Evolutionary conservation across 2,888 invertebrate genomes (phyloP), one percentile per base, ranked within the genome.

Genomic region (Heteromyza rotundicornis): DNA sequence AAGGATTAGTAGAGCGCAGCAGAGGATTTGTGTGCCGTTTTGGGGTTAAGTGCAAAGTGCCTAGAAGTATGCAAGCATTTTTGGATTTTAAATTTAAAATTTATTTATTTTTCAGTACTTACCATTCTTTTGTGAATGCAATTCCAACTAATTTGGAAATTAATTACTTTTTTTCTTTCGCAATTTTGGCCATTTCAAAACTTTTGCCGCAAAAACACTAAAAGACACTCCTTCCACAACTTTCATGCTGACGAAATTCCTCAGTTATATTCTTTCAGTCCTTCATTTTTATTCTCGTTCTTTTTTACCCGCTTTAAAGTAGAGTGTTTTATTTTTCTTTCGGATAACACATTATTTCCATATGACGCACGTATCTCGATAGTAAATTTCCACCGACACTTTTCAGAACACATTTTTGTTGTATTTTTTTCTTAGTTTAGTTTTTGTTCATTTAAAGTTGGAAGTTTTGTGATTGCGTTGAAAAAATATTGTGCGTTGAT

Each of bases 11-110:
- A 19, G 19, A 10, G 16, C 47, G n/a, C n/a, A n/a, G n/a, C n/a
- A n/a, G n/a, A n/a, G 47, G 17, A 47, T 47, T 47, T 47, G 20
- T 47, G 5, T 19, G 47, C 47, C 19, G 7, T n/a, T 56, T 70
- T 75, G 70, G 66, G 76, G 75, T 74, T 74, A 74, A 74, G 73
- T 70, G 74, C 69, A 55, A 27, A 27, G 27, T 27, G 27, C 27
- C n/a, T n/a, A n/a, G n/a, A n/a, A n/a, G n/a, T n/a, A n/a, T n/a
- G n/a, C n/a, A n/a, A n/a, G n/a, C n/a, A n/a, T n/a, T n/a, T n/a
- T n/a, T n/a, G n/a, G n/a, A n/a, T n/a, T n/a, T n/a, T n/a, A n/a
- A n/a, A n/a, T n/a, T n/a, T n/a, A n/a, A n/a, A n/a, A n/a, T n/a
- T n/a, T n/a, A n/a, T n/a, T n/a, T n/a, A n/a, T n/a, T n/a, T n/a